Conservation (phyloP, 30 jellyfish, hydroid and myxozoan species). For the Chrysaora quinquecirrha region DNA sequence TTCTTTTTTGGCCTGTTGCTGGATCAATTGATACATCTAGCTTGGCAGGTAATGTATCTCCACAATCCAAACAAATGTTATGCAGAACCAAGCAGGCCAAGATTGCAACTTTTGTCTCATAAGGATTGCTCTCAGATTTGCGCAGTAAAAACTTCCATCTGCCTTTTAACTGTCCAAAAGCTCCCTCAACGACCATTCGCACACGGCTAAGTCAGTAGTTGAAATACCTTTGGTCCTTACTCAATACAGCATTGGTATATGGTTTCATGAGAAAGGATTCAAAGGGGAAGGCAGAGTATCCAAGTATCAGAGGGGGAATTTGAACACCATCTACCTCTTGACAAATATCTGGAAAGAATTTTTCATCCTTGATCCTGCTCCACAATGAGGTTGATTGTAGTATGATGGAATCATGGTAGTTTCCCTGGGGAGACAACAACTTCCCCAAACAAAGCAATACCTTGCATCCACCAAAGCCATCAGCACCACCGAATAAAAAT, state of each 20-base stretch:
- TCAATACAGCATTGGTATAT: conserved; percentile 32
- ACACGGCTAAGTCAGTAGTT: conserved; percentile 68
- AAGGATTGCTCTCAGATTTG: conserved; percentile 56
- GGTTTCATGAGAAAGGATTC: conserved; percentile 22
- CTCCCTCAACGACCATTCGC: conserved; percentile 57
- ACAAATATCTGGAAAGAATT: conserved; percentile 20
- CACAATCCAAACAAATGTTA: conserved; percentile 46
- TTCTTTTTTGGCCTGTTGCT: conserved; percentile 19
- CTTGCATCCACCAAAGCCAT: conserved; percentile 33
- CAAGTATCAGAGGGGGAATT: conserved; percentile 35
- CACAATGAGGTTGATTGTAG: conserved; percentile 37
- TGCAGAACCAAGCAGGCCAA: conserved; percentile 73
- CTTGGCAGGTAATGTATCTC: conserved; percentile 49
- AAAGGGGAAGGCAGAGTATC: conserved; percentile 48
- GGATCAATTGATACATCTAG: conserved; percentile 50
- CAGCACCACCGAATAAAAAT: conserved; percentile 21
- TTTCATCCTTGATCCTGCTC: conserved; percentile 8
- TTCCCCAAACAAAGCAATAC: conserved; percentile 34
- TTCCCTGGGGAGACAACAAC: conserved; percentile 40
- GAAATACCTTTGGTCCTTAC: conserved; percentile 32
- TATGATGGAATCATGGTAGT: conserved; percentile 11
- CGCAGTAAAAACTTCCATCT: conserved; percentile 61
- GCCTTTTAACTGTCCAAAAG: conserved; percentile 54
- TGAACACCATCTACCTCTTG: not conserved
- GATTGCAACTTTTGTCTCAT: conserved; percentile 37